Evolutionary conservation across 2,888 invertebrate genomes (phyloP), one percentile per base, ranked within the genome.

Genomic region (Netelia inedita): DNA sequence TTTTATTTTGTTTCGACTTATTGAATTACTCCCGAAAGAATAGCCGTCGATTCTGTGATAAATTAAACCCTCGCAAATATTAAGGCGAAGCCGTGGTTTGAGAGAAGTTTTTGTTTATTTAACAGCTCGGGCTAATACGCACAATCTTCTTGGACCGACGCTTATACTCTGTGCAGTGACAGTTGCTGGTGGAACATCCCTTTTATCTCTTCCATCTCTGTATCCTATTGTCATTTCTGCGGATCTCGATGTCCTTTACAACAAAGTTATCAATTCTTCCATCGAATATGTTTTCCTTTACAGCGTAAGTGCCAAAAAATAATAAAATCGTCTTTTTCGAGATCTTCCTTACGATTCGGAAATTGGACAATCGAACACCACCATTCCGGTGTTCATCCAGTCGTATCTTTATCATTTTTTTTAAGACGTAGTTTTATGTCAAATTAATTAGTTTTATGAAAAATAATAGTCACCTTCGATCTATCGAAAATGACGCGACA

Each of bases 281-380:
- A 28, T 91, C 19, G 93, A 93, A 88, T 93, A 92, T 89, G 91
- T 93, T 41, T 93, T 92, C 78, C 85, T 93, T 21, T 93, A 92
- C 75, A 87, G 87, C 43, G 93, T 93, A 88, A 92, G 90, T 91
- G 72, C 43, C 11, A 61, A n/a, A 68, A 35, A 35, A 6, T 35
- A 35, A 35, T 35, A 35, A 8, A 35, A 35, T 35, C 35, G 6
- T 35, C 8, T 35, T 35, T 35, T 35, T 55, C 21, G 41, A 14
- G 9, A 6, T 65, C 41, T 43, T n/a, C n/a, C 8, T 9, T 10
- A 16, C n/a, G 28, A 28, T 28, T 28, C 5, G 1, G 28, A 5
- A 28, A 28, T 2, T 28, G 28, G 28, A 28, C 28, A 28, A 28
- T 5, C 28, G 5, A 28, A 28, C 28, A 28, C 28, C 28, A 28